Base-by-base conservation (phyloP, 2,113 vertebrate species). In the Pyrgilauda ruficollis region DNA sequence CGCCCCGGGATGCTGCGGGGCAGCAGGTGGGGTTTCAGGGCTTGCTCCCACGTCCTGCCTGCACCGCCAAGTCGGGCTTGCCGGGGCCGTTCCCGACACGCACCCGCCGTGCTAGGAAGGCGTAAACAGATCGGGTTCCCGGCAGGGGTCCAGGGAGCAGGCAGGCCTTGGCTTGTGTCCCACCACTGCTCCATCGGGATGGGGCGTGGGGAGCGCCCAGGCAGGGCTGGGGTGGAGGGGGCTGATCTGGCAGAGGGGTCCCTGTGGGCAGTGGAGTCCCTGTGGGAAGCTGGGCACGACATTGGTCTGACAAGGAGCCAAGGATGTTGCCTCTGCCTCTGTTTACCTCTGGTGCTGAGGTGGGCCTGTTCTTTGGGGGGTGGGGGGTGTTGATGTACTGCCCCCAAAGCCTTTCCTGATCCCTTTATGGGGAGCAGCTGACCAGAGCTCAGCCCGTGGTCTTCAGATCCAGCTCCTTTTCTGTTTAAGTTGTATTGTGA, bases 141-240 rank as follows among this genome's bases (percentile, higher is more conserved):
- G 96, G 94, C 95, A 94, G 90, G 86, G 92, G 90, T 87, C 92
- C 94, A 92, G 82, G 90, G 52, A 87, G 56, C 18, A 23, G 96
- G 92, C 96, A 97, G 90, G 96, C 80, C 91, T 95, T 95, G 93
- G 95, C 96, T 95, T 96, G 96, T 15, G 19, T 91, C 96, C 95
- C 91, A 84, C 58, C 35, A 5, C 50, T 0, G 4, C 91, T 70
- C 15, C 0, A 3, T 46, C 3, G 4, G 23, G 64, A 27, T 0
- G 30, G 76, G 79, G 15, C 49, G 87, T 9, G 39, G 47, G 85
- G 84, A 83, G 72, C 2, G 0, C 79, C 5, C 17, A 37, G 75
- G 85, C n/a, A 31, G 69, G 28, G 33, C 30, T 17, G 11, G 52
- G 35, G 11, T 66, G 67, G 62, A 62, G 83, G 68, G 41, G 61